Evolutionary conservation across 35 echinoderm and acorn worm species (phyloP), one percentile per base, ranked within the genome.

Genomic region (Apostichopus japonicus): DNA sequence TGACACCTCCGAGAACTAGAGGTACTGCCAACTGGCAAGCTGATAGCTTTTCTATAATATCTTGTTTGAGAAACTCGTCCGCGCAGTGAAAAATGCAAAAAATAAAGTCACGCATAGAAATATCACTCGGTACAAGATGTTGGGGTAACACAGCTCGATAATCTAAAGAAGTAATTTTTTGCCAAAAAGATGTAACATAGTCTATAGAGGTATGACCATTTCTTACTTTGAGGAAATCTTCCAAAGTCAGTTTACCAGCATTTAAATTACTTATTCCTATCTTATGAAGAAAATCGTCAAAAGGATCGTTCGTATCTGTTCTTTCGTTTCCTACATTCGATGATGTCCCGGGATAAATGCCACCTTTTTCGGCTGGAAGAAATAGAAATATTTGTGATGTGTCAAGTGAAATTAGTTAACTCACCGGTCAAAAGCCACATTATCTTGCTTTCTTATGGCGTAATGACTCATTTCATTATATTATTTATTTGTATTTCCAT

Each of bases 31-130:
- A 44, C 58, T 87, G 86, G 57, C 86, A 87, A 0, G 86, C 86
- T 25, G 86, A 87, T 54, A 87, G 54, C 55, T 87, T 88, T 51
- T 87, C 86, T 9, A 87, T 17, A 10, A 87, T 71, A n/a, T 87
- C 56, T 44, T 87, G 86, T n/a, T 25, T 8, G 5, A 87, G 8
- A 65, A 61, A 87, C 22, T 62, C n/a, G 9, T 87, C 86, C 3
- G 63, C 19, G 44, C 82, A 86, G 54, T 86, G 82, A 15, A 86
- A 6, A 16, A 86, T 54, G 54, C 53, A 5, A 55, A 86, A 86
- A 5, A 59, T 55, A 13, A 86, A 54, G 21, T 86, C 82, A 4
- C 27, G 10, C 82, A 59, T 59, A 86, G 27, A 54, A 58, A 9
- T 56, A 80, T 44, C 51, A 27, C 44, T 5, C 8, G 54, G 54